Conservation (phyloP, 2,113 vertebrate species). For the Psittacara wagleri region DNA sequence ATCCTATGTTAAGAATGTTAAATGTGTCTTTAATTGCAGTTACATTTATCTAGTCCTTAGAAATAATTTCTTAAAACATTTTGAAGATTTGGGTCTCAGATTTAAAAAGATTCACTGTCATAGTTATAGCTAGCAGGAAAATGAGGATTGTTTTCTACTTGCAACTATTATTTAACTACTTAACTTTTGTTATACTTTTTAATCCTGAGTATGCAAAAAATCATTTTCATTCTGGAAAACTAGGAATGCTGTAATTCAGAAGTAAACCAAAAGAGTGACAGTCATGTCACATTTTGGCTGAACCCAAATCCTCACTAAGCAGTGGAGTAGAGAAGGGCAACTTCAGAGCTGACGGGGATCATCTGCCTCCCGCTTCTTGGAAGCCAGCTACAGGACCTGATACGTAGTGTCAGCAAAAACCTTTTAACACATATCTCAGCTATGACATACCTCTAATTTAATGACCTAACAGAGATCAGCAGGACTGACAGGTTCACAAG, state of each 20-base stretch:
- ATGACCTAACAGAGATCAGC: constrained; percentile 40
- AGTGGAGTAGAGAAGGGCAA: neutral
- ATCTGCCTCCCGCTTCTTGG: neutral
- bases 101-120: neutral
- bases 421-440: constrained; percentile 17
- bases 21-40: neutral
- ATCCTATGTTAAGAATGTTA: neutral
- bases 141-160: neutral
- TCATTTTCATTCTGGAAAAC: neutral
- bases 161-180: neutral
- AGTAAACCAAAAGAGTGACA: neutral
- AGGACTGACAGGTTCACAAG: constrained; percentile 17
- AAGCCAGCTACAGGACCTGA: constrained; percentile 2
- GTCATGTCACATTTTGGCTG: neutral
- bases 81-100: neutral
- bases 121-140: neutral
- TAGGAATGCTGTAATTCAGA: neutral
- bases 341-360: neutral
- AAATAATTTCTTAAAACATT: neutral
- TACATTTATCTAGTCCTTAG: neutral
- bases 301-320: neutral
- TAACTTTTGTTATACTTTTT: neutral
- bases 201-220: rapidly evolving
- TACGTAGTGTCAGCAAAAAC: neutral
- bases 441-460: constrained; percentile 52